phyloP scores from a whole-genome alignment of 1,140 invertebrate species.

The Anoplolepis gracilipes region DNA sequence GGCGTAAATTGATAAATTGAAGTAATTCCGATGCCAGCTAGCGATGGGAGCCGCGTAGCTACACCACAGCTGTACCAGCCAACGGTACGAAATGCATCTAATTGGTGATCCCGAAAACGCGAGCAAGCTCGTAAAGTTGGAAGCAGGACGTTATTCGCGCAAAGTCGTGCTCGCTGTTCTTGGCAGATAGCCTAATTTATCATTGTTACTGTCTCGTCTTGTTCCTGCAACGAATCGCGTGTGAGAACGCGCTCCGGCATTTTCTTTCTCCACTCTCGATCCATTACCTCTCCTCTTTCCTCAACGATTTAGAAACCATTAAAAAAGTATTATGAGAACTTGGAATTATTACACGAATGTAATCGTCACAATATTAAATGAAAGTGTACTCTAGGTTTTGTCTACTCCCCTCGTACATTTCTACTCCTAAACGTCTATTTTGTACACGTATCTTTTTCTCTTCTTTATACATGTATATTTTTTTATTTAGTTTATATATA shows the following conservation, averaged over 20 bases:
- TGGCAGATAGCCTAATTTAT: constrained; percentile 66
- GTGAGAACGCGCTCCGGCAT: constrained; percentile 33
- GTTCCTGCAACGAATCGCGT: constrained; percentile 54
- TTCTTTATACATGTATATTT: not conserved
- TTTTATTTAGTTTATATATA: not conserved
- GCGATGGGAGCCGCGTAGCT: constrained; percentile 23
- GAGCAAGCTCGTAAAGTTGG: constrained; percentile 61
- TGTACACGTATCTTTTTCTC: not conserved
- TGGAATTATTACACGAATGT: constrained; percentile 21
- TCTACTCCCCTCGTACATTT: not conserved
- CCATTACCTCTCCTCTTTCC: constrained; percentile 11
- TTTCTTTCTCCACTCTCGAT: constrained; percentile 40
- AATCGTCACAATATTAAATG: not conserved
- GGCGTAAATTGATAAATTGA: constrained; percentile 57
- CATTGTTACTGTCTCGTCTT: constrained; percentile 65
- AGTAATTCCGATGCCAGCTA: constrained; percentile 50
- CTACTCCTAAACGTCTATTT: not conserved
- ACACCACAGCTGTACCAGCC: constrained; percentile 16
- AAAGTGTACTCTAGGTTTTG: not conserved
- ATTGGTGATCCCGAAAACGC: constrained; percentile 62
- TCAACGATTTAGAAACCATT: constrained; percentile 16
- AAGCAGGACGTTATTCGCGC: constrained; percentile 60
- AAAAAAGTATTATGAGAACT: constrained; percentile 23
- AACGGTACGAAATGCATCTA: constrained; percentile 61
- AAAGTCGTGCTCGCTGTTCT: constrained; percentile 61